Percentiles rank a stretch among this genome's conserved stretches.
phyloP scores from a whole-genome alignment of 2,797 vertebrate species.

The Salarias fasciatus region DNA sequence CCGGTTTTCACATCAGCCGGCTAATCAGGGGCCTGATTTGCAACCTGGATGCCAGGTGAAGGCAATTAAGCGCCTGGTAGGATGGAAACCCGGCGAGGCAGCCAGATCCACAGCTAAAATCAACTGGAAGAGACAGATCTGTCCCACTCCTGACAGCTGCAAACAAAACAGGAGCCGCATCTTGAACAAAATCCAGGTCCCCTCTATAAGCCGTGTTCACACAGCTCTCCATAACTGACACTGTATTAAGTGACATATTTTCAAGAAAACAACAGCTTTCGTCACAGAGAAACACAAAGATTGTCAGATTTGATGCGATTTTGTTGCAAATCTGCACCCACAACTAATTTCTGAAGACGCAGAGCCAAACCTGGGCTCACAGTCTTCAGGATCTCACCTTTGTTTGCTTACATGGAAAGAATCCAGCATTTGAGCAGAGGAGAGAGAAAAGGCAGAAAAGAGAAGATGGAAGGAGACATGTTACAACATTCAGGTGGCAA shows the following conservation, averaged over 20 bases:
- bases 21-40: constrained; percentile 13
- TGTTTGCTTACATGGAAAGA: no score
- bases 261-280: not conserved
- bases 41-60: constrained; percentile 20
- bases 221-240: not conserved
- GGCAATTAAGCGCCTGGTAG: constrained; percentile 12
- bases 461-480: no score
- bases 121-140: not conserved
- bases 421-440: no score
- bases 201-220: not conserved
- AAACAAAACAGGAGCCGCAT: constrained; percentile 14
- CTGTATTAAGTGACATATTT: not conserved
- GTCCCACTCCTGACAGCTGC: not conserved
- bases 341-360: no score
- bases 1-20: not conserved
- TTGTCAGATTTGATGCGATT: no score
- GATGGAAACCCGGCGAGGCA: constrained; percentile 1
- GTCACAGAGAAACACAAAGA: not conserved
- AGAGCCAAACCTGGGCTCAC: no score
- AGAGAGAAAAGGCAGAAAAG: no score
- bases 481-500: no score
- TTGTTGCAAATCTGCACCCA: no score
- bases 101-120: constrained; percentile 6
- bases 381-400: no score
- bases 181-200: constrained; percentile 7